A percentile compares a stretch with the other conserved stretches of the same genome.
These are phyloP conservation scores for Eriocheir sinensis DNA, from an alignment of 1,140 invertebrate genomes.

Conservation along the genomic window DNA sequence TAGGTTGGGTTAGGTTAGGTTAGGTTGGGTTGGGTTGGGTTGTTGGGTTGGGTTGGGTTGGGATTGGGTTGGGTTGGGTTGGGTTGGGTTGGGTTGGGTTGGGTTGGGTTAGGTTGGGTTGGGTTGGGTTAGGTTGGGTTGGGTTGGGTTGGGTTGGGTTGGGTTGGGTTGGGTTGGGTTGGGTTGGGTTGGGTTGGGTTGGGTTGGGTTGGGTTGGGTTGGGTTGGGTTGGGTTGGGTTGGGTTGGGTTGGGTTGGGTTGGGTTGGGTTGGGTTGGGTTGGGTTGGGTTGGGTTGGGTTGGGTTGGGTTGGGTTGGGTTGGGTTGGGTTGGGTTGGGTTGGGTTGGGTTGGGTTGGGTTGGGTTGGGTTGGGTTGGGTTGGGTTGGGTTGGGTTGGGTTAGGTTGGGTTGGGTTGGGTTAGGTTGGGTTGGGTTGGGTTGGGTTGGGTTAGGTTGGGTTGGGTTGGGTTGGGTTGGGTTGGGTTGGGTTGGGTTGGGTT, in stretches of 20 bases:
- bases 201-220: slow-evolving; percentile 33
- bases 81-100: slow-evolving; percentile 8
- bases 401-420: slow-evolving; percentile 15
- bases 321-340: slow-evolving; percentile 25
- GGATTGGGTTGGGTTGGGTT: slow-evolving; percentile 40
- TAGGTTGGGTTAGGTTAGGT: slow-evolving; percentile 47
- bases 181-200: slow-evolving; percentile 37
- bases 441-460: not conserved
- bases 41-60: too few species aligned
- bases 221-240: slow-evolving; percentile 40
- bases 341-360: slow-evolving; percentile 33
- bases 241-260: slow-evolving; percentile 39
- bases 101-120: slow-evolving; percentile 39
- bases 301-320: slow-evolving; percentile 6
- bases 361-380: slow-evolving; percentile 32
- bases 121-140: slow-evolving; percentile 38
- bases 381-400: slow-evolving; percentile 11
- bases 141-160: slow-evolving; percentile 42
- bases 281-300: slow-evolving; percentile 37
- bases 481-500: slow-evolving; percentile 1
- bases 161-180: slow-evolving; percentile 38
- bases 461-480: slow-evolving; percentile 26
- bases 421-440: slow-evolving; percentile 11
- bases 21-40: slow-evolving; percentile 53
- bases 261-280: slow-evolving; percentile 33